These are phyloP conservation scores for Cartodere bifasciata DNA, from an alignment of 2,888 invertebrate genomes.

Conservation along the genomic window DNA sequence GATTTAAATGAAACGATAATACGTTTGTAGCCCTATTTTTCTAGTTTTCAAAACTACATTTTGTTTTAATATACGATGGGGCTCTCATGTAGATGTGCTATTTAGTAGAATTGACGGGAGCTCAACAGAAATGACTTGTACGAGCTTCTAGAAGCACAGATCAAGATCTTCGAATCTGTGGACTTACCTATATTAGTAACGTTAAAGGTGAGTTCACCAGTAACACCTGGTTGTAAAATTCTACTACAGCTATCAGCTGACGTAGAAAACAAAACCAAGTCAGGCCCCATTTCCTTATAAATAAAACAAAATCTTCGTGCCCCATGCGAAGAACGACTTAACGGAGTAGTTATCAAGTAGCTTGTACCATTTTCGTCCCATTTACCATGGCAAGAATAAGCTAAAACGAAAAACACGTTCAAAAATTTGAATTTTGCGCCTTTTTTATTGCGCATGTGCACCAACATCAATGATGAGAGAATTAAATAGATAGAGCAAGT, in stretches of 20 bases:
- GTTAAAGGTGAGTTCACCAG: constrained; percentile 53
- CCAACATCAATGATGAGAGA: too few species aligned
- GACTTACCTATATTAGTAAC: constrained; percentile 54
- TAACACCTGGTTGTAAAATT: constrained; percentile 37
- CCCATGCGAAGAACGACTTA: constrained; percentile 51
- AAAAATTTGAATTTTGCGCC: too few species aligned
- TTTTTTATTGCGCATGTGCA: not conserved
- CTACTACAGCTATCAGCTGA: constrained; percentile 54
- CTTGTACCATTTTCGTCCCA: constrained; percentile 82
- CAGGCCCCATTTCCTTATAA: constrained; percentile 47
- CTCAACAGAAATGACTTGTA: too few species aligned
- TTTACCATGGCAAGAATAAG: constrained; percentile 79
- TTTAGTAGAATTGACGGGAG: too few species aligned
- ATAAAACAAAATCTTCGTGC: constrained; percentile 65
- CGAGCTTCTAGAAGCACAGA: too few species aligned
- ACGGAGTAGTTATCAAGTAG: constrained; percentile 70
- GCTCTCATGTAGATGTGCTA: too few species aligned
- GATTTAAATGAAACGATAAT: too few species aligned
- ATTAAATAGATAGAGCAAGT: too few species aligned
- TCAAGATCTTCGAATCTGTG: too few species aligned
- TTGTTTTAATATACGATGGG: too few species aligned
- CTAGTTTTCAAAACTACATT: too few species aligned
- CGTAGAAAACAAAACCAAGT: constrained; percentile 44
- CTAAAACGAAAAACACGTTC: constrained; percentile 41
- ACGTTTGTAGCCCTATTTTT: too few species aligned